phyloP scores from a whole-genome alignment of 2,888 invertebrate species.

The Lithophane socia region DNA sequence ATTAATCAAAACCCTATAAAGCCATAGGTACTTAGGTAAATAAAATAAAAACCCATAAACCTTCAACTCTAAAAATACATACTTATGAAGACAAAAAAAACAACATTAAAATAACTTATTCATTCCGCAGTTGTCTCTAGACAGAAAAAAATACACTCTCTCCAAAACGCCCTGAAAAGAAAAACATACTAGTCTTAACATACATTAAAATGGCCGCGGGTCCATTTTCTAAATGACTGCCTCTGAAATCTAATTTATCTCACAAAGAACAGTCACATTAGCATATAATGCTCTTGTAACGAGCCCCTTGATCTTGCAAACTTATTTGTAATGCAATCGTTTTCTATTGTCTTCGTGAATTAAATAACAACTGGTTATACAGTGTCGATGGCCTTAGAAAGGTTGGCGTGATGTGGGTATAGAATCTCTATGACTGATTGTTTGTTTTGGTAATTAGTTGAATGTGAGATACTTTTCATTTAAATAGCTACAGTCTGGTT shows the following conservation, averaged over 20 bases:
- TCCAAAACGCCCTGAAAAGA: slow-evolving; percentile 26
- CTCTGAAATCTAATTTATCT: slow-evolving; percentile 75
- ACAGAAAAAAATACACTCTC: slow-evolving; percentile 38
- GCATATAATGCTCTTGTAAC: slow-evolving; percentile 79
- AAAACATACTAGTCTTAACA: slow-evolving; percentile 64
- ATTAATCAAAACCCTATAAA: background rate
- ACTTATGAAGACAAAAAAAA: background rate
- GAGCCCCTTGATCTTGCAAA: slow-evolving; percentile 63
- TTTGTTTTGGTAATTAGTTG: slow-evolving; percentile 33
- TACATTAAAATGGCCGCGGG: slow-evolving; percentile 51
- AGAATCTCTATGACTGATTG: background rate
- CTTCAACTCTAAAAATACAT: background rate
- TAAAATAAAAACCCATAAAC: background rate
- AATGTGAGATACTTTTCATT: too few species aligned
- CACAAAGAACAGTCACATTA: slow-evolving; percentile 76
- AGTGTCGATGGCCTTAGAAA: slow-evolving; percentile 39
- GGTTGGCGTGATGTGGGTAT: background rate
- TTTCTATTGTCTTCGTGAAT: slow-evolving; percentile 67
- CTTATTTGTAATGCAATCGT: slow-evolving; percentile 63
- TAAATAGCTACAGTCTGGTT: too few species aligned
- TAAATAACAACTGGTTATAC: slow-evolving; percentile 42
- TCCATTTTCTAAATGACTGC: slow-evolving; percentile 73
- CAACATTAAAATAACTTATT: slow-evolving; percentile 11
- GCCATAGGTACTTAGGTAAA: background rate
- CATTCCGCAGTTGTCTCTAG: slow-evolving; percentile 6